Percentiles rank a stretch among this genome's conserved stretches.
Conservation (phyloP, 2,888 invertebrate genomes). For the Drosophila phalerata region DNA sequence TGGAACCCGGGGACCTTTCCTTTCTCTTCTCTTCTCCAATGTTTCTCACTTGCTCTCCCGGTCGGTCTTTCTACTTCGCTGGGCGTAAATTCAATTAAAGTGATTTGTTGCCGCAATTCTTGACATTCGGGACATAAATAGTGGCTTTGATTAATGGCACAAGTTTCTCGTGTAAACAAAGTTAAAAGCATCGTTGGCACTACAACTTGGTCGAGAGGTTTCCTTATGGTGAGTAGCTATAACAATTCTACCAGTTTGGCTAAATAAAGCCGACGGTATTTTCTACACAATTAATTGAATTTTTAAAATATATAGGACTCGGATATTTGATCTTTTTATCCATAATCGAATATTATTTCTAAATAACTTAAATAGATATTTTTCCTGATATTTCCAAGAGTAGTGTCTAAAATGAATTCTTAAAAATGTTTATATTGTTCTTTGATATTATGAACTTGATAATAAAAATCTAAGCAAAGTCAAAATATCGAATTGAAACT, state of each 20-base stretch:
- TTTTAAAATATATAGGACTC: too few relatives aligned
- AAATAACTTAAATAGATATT: neutral
- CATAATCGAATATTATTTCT: neutral
- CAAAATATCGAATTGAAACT: neutral
- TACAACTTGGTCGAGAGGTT: neutral
- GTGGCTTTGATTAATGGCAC: constrained; percentile 65
- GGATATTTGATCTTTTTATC: neutral
- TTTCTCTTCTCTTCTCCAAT: neutral
- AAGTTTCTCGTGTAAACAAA: constrained; percentile 32
- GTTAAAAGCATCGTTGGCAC: constrained; percentile 1
- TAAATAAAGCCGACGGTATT: neutral
- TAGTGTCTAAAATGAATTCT: too few relatives aligned
- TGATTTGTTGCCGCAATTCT: constrained; percentile 74
- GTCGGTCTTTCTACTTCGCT: constrained; percentile 46
- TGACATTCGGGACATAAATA: constrained; percentile 75
- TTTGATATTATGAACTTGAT: neutral
- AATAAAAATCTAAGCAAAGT: neutral
- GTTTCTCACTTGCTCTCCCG: constrained; percentile 30
- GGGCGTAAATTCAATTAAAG: constrained; percentile 77
- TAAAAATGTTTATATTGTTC: neutral
- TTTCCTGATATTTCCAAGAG: neutral
- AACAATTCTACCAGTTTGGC: neutral
- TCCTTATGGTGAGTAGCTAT: constrained; percentile 47
- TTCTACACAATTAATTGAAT: neutral
- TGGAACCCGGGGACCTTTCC: constrained; percentile 20